phyloP scores from a whole-genome alignment of 2,888 invertebrate species.

The Alitta virens region DNA sequence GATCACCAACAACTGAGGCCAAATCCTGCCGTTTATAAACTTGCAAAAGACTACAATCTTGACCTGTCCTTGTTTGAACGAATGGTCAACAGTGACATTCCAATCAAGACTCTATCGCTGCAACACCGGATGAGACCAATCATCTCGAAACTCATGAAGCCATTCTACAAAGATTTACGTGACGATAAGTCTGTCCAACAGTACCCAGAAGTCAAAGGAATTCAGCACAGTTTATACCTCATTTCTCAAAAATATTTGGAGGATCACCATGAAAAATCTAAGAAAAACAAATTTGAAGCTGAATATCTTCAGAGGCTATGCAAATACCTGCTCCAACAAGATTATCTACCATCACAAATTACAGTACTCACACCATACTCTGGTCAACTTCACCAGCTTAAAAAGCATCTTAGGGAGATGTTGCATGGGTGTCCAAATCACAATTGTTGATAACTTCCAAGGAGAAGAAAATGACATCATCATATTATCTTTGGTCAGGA shows the following conservation, averaged over 20 bases:
- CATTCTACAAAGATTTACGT: slow-evolving; percentile 43
- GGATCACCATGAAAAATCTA: slow-evolving; percentile 39
- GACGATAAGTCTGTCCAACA: slow-evolving; percentile 38
- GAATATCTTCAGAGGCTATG: slow-evolving; percentile 39
- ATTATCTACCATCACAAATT: slow-evolving; percentile 41
- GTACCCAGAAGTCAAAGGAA: slow-evolving; percentile 39
- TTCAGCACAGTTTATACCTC: slow-evolving; percentile 46
- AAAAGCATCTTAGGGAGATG: slow-evolving; percentile 33
- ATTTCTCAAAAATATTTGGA: slow-evolving; percentile 43
- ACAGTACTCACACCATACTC: slow-evolving; percentile 53
- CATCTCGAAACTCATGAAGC: slow-evolving; percentile 41
- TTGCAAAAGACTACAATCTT: slow-evolving; percentile 68
- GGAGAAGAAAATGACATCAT: slow-evolving; percentile 56
- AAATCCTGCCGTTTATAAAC: slow-evolving; percentile 67
- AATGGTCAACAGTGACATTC: slow-evolving; percentile 69
- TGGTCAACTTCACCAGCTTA: slow-evolving; percentile 41
- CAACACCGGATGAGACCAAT: slow-evolving; percentile 62
- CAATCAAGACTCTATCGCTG: slow-evolving; percentile 63
- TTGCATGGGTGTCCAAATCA: slow-evolving; percentile 39
- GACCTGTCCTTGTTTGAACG: slow-evolving; percentile 82
- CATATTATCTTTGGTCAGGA: slow-evolving; percentile 51
- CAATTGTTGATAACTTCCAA: slow-evolving; percentile 50
- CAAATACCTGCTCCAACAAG: slow-evolving; percentile 47
- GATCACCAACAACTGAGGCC: slow-evolving; percentile 82
- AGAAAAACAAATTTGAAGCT: slow-evolving; percentile 49